phyloP scores from a whole-genome alignment of 1,140 invertebrate genomes.

The Drosophila setifemur region DNA sequence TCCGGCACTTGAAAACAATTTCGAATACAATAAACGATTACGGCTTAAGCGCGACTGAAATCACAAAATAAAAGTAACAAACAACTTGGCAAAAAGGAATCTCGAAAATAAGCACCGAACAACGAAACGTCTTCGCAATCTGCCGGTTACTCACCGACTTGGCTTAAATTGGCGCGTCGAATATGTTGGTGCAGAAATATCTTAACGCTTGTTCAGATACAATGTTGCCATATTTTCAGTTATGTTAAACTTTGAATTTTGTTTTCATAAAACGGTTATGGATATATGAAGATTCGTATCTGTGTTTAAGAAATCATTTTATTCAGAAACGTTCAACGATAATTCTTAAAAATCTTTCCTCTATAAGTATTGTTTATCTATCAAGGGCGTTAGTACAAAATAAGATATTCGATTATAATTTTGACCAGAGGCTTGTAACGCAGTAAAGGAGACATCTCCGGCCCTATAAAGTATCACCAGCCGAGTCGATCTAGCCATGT shows the following conservation, averaged over 20 bases:
- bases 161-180: slow-evolving; percentile 27
- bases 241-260: too few species aligned
- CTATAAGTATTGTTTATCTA: too few species aligned
- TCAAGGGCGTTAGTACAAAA: too few species aligned
- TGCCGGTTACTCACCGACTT: slow-evolving; percentile 50
- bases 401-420: too few species aligned
- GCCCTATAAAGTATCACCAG: too few species aligned
- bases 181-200: slow-evolving; percentile 34
- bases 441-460: too few species aligned
- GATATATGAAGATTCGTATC: too few species aligned
- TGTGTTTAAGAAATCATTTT: too few species aligned
- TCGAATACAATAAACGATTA: slow-evolving; percentile 13
- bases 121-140: slow-evolving; percentile 42
- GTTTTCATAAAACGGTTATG: background rate
- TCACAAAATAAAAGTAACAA: slow-evolving; percentile 9
- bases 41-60: slow-evolving; percentile 14
- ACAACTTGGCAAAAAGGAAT: slow-evolving; percentile 12
- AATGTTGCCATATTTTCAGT: slow-evolving; percentile 28
- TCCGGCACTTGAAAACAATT: slow-evolving; percentile 25
- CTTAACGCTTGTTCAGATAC: slow-evolving; percentile 27
- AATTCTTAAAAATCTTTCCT: too few species aligned
- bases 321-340: too few species aligned
- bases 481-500: too few species aligned
- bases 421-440: too few species aligned
- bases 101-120: background rate